Evolutionary conservation across 2,113 vertebrate genomes (phyloP).

Genomic region (Poeciliopsis turrubarensis): DNA sequence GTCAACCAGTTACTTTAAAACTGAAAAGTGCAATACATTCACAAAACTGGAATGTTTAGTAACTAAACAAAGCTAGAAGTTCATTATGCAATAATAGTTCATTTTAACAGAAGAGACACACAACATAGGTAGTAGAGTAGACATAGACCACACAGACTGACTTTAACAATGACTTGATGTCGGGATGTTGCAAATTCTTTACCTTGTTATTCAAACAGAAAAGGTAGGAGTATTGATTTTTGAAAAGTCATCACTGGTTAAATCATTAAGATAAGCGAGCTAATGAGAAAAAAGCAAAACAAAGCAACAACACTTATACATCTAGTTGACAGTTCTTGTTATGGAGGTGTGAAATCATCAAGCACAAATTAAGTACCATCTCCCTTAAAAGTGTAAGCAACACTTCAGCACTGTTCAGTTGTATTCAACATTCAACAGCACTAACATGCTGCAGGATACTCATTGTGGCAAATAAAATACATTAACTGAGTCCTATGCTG

Average conservation of each 20-base stretch:
- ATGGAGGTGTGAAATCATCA: conserved; percentile 5
- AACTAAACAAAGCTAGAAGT: neutral
- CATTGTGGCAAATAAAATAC: conserved; percentile 1
- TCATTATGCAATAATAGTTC: neutral
- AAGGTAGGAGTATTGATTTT: conserved; percentile 24
- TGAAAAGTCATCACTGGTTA: conserved; percentile 4
- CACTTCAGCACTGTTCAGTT: neutral
- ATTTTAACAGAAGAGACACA: conserved; percentile 3
- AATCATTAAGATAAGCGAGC: conserved; percentile 1
- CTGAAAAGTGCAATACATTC: conserved; percentile 12
- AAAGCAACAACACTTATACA: neutral
- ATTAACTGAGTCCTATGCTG: neutral
- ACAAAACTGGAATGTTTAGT: neutral
- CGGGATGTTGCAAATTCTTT: conserved; percentile 7
- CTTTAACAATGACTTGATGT: conserved; percentile 16
- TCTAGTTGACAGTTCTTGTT: conserved; percentile 24
- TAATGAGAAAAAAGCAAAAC: too few relatives aligned
- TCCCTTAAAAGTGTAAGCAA: neutral
- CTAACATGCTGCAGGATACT: neutral
- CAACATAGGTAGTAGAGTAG: conserved; percentile 16
- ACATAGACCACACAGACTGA: conserved; percentile 2
- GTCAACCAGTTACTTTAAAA: neutral
- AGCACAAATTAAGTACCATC: neutral
- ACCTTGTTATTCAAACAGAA: conserved; percentile 21
- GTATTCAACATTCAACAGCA: neutral